Conservation (phyloP, 2,113 vertebrate genomes). For the Erythrocercus mccallii region DNA sequence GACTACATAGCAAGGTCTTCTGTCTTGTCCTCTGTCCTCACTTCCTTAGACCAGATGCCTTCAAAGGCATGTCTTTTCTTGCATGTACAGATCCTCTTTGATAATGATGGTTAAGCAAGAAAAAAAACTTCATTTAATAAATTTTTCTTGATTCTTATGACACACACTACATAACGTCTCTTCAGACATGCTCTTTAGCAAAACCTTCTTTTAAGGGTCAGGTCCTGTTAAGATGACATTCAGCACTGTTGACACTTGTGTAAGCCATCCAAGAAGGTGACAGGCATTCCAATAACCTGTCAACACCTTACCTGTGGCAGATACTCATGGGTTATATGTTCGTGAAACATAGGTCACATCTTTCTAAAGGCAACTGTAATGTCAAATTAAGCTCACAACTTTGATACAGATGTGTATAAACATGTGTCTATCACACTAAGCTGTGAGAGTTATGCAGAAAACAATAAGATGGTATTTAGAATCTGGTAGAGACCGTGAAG, state of each 20-base stretch:
- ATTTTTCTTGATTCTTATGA: not conserved
- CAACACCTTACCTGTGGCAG: not conserved
- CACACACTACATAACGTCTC: fast-evolving
- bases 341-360: not conserved
- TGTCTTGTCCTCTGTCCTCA: not conserved
- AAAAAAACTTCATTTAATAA: not conserved
- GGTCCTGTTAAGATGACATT: not conserved
- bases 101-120: not conserved
- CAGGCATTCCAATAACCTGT: not conserved
- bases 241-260: not conserved
- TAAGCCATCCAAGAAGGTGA: not conserved
- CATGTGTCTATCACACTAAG: not conserved
- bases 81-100: not conserved
- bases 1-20: not conserved
- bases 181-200: not conserved
- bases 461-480: not conserved
- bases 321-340: not conserved
- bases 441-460: not conserved
- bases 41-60: not conserved
- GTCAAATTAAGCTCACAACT: not conserved
- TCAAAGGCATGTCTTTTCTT: not conserved
- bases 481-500: not conserved
- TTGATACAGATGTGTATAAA: not conserved
- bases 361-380: not conserved
- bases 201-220: not conserved